These are phyloP conservation scores for Camponotus pennsylvanicus DNA, from an alignment of 1,140 invertebrate species.

Conservation along the genomic window DNA sequence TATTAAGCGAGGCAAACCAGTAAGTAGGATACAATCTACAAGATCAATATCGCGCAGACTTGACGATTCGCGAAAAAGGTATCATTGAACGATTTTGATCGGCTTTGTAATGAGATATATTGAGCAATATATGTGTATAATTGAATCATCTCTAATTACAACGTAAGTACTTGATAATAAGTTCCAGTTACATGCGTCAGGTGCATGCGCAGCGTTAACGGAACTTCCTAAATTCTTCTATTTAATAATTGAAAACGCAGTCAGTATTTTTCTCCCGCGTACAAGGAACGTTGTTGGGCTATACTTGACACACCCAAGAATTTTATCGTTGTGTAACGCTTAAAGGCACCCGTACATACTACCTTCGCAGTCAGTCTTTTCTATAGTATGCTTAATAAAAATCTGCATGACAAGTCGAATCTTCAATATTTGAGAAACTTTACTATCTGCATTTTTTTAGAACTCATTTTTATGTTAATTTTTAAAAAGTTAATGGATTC, in stretches of 20 bases:
- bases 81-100: conserved; percentile 13
- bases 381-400: neutral
- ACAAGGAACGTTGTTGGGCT: conserved; percentile 57
- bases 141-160: neutral
- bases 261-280: conserved; percentile 30
- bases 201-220: neutral
- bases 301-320: conserved; percentile 81
- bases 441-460: neutral
- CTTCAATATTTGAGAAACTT: neutral
- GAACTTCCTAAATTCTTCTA: neutral
- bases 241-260: conserved; percentile 28
- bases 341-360: conserved; percentile 6
- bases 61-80: conserved; percentile 10
- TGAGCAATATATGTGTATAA: conserved; percentile 4
- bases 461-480: neutral
- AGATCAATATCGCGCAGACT: conserved; percentile 8
- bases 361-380: conserved; percentile 34
- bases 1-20: neutral
- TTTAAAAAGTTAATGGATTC: neutral
- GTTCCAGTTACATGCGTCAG: conserved; percentile 7
- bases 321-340: conserved; percentile 76
- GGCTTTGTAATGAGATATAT: conserved; percentile 26
- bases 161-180: conserved; percentile 4
- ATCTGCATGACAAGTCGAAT: neutral
- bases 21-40: neutral